Conservation (phyloP, 2,797 vertebrate genomes). For the Pogonophryne albipinna region DNA sequence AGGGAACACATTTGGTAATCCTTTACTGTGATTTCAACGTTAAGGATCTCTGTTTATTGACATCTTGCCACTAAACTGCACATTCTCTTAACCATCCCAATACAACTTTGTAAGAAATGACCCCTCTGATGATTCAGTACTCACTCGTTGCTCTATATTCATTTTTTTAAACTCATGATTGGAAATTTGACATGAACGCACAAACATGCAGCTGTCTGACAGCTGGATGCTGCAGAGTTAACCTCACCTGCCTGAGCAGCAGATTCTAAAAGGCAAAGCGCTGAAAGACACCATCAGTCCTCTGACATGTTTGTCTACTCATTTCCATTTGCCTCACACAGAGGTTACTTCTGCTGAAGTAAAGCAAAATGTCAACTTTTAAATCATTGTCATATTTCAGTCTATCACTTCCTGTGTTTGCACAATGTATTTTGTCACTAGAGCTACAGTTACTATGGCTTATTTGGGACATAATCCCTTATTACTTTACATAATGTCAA, state of each 20-base stretch:
- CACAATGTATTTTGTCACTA: background rate
- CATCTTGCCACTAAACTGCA: too few relatives aligned
- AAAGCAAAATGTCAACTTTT: background rate
- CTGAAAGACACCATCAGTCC: background rate
- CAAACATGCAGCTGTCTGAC: background rate
- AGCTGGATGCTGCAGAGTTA: background rate
- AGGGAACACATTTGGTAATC: too few relatives aligned
- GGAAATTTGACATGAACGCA: background rate
- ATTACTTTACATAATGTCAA: too few relatives aligned
- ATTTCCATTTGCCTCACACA: constrained; percentile 1
- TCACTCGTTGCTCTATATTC: background rate
- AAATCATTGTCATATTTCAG: background rate
- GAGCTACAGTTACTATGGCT: background rate
- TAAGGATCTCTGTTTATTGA: too few relatives aligned
- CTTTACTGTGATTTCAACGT: too few relatives aligned
- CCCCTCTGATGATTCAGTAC: background rate
- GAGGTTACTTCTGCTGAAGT: background rate
- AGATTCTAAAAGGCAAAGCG: background rate
- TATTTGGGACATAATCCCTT: background rate
- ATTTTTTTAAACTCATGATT: background rate
- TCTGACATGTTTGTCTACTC: background rate
- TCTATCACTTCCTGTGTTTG: background rate
- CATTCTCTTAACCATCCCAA: background rate
- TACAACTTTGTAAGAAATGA: background rate
- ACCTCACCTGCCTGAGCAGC: background rate